phyloP scores from a whole-genome alignment of 2,113 vertebrate genomes.

The Felis catus region F.catus_Fca126_mat1.0 CM031413.1:27661501-27662000 shows the following conservation, averaged over 20 bases:
- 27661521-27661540: background rate
- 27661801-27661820: too few species aligned
- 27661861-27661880: background rate
- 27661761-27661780: background rate
- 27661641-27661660: background rate
- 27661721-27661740: background rate
- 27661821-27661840: too few species aligned
- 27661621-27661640: background rate
- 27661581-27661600: accelerated
- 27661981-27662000: background rate
- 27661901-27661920: background rate
- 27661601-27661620: background rate
- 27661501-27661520: constrained; percentile 67
- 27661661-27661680: background rate
- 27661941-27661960: background rate
- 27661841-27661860: background rate
- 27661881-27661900: background rate
- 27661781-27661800: background rate
- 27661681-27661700: background rate
- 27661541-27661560: background rate
- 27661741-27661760: background rate
- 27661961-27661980: background rate
- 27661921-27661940: background rate
- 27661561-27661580: background rate
- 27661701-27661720: background rate